These are phyloP conservation scores for Lutjanus campechanus DNA, from an alignment of 2,797 vertebrate species.

Conservation along the genomic window DNA sequence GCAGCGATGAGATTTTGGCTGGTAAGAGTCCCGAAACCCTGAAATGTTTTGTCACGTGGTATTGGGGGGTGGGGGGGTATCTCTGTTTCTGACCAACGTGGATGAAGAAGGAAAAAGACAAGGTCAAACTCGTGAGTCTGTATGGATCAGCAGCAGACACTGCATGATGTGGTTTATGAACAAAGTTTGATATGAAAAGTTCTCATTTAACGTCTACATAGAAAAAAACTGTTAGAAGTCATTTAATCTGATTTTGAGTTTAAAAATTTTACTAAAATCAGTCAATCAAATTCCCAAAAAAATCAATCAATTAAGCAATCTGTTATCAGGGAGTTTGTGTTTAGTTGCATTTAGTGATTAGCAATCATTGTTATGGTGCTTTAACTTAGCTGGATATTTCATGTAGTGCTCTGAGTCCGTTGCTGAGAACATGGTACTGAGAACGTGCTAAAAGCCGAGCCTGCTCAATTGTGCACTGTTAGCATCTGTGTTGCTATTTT, in stretches of 20 bases:
- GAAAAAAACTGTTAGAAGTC: slow-evolving; percentile 20
- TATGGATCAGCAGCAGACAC: not conserved
- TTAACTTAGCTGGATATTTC: not conserved
- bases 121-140: not conserved
- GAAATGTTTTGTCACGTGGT: not conserved
- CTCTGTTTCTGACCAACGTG: not conserved
- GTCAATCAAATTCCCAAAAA: not conserved
- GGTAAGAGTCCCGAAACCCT: not conserved
- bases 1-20: slow-evolving; percentile 4
- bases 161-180: not conserved
- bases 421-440: no score
- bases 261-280: not conserved
- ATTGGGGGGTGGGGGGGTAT: no score
- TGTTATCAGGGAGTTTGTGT: not conserved
- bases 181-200: not conserved
- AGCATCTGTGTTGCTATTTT: no score
- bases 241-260: slow-evolving; percentile 31
- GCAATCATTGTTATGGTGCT: not conserved
- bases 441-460: no score
- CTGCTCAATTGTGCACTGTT: no score
- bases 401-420: no score
- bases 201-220: not conserved
- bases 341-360: not conserved
- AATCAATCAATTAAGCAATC: not conserved
- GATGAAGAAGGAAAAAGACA: not conserved